Evolutionary conservation across 2,888 invertebrate genomes (phyloP), one percentile per base, ranked within the genome.

Genomic region (Tortricodes alternella): DNA sequence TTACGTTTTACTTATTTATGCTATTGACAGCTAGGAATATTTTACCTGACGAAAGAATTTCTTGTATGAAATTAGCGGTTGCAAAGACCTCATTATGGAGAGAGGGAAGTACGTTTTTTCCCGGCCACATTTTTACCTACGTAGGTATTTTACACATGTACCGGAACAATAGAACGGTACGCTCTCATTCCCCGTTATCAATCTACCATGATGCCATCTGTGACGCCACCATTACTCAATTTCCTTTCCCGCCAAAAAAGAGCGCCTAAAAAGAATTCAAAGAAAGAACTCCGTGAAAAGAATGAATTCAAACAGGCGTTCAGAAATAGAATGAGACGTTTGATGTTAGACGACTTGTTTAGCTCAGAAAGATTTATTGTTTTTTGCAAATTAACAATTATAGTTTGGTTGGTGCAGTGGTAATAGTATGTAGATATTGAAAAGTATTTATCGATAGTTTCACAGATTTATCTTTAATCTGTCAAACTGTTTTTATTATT

Each of bases 141-240:
- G 32, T 41, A 53, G 35, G 50, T 44, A 53, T 53, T 67, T 66
- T 65, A 59, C 66, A 65, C 65, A 62, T 64, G 67, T 59, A 60
- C 70, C 62, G 64, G 66, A 76, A 83, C 85, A 85, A 84, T 82
- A 82, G 82, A 74, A 76, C 74, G 73, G 68, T 75, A 78, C 78
- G 67, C 69, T 74, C 74, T 83, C 81, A 85, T 86, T 85, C 84
- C 77, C 70, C 74, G 83, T 83, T 87, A 89, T 90, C 90, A 89
- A 88, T 90, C 89, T 83, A 80, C 79, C 82, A 78, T 87, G 86
- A 89, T 88, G 87, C 89, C 90, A 89, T 88, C 90, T 88, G 88
- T 85, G 89, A 88, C 88, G 82, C 76, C 65, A 74, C 76, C 83
- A 89, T 90, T 89, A 88, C 83, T 89, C 89, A 90, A 89, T 89